A percentile compares a stretch with the other conserved stretches of the same genome.
Evolutionary conservation across 2,888 invertebrate species (phyloP).

Genomic region (Gerosis bhagava): DNA sequence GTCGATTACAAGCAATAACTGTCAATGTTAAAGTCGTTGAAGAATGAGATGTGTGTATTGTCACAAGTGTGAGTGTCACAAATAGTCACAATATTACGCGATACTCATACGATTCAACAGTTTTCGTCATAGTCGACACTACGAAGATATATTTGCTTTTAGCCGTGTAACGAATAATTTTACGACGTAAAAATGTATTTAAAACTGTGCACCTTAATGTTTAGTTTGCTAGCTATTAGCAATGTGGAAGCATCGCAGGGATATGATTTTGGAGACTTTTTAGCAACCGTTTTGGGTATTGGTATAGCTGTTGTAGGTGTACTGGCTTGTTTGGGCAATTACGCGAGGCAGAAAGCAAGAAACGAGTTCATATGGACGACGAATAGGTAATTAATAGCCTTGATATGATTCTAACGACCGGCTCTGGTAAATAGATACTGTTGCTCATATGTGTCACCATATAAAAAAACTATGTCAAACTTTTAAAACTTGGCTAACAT

Average conservation of each 20-base stretch:
- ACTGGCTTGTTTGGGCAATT: slow-evolving; percentile 86
- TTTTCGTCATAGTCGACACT: no score
- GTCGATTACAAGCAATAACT: no score
- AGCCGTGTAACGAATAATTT: neutral
- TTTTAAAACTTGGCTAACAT: no score
- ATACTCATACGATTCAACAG: no score
- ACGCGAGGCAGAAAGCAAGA: slow-evolving; percentile 84
- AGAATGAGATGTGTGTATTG: no score
- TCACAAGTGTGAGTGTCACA: no score
- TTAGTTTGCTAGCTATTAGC: slow-evolving; percentile 58
- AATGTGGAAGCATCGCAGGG: slow-evolving; percentile 76
- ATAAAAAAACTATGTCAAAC: no score
- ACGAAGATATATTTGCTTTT: no score
- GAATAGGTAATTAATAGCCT: slow-evolving; percentile 40
- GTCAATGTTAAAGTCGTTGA: no score
- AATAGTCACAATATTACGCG: no score
- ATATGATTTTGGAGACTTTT: slow-evolving; percentile 86
- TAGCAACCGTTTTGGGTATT: slow-evolving; percentile 84
- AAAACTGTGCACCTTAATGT: slow-evolving; percentile 56
- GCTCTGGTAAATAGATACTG: neutral
- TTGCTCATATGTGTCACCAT: no score
- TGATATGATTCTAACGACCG: neutral
- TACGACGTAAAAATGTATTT: slow-evolving; percentile 54
- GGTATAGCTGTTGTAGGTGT: slow-evolving; percentile 83
- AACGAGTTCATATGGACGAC: slow-evolving; percentile 62